Evolutionary conservation across 2,113 vertebrate species (phyloP).

Genomic region (Prunella fulvescens): DNA sequence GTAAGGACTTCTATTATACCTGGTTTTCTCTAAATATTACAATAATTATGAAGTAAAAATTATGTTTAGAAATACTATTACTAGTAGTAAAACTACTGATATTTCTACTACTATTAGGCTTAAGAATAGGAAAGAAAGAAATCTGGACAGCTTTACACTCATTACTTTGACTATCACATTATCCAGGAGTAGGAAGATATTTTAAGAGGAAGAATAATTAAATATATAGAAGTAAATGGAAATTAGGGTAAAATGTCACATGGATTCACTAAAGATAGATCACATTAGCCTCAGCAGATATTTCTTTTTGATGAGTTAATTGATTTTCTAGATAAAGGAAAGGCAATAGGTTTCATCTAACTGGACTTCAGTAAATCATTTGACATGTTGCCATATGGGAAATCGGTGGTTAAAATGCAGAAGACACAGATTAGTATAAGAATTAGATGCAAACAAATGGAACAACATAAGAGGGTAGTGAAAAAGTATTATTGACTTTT

Average conservation of each 20-base stretch:
- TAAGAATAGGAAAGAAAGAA: not conserved
- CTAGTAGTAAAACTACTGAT: not conserved
- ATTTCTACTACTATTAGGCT: not conserved
- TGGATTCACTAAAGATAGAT: not conserved
- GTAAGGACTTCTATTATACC: not conserved
- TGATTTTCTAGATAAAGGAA: conserved; percentile 28
- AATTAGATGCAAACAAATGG: not conserved
- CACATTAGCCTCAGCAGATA: not conserved
- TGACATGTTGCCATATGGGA: not conserved
- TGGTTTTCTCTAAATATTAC: not conserved
- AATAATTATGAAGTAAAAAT: not conserved
- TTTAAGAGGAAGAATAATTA: conserved; percentile 9
- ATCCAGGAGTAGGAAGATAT: not conserved
- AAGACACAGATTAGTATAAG: not conserved
- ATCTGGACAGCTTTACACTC: not conserved
- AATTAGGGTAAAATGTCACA: not conserved
- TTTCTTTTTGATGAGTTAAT: conserved; percentile 15
- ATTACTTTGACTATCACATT: not conserved
- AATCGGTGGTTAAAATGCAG: conserved; percentile 1
- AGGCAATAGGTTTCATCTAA: not conserved
- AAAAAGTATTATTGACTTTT: not conserved
- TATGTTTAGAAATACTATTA: not conserved
- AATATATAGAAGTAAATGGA: not conserved
- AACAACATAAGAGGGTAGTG: not conserved
- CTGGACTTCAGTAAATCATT: not conserved